Evolutionary conservation across 2,113 vertebrate genomes (phyloP).

Genomic region (Ctenodactylus gundi): DNA sequence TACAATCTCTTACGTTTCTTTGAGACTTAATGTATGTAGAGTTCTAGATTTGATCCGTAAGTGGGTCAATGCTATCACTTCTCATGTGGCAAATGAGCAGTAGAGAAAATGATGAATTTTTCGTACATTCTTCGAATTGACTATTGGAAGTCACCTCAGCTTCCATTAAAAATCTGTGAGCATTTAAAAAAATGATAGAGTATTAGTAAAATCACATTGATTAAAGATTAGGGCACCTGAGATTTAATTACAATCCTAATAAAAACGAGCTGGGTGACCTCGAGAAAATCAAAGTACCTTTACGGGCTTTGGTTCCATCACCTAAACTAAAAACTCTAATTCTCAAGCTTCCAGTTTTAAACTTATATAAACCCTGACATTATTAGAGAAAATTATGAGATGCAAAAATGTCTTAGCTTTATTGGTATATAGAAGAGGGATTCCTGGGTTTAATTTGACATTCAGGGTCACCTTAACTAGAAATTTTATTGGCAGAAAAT

Average conservation of each 20-base stretch:
- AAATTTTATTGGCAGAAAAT: neutral
- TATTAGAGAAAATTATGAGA: neutral
- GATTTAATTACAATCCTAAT: conserved; percentile 29
- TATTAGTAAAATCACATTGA: neutral
- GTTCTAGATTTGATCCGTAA: neutral
- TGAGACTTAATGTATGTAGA: neutral
- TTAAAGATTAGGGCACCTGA: neutral
- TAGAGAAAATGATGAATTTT: neutral
- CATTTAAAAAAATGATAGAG: neutral
- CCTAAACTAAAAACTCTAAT: conserved; percentile 1
- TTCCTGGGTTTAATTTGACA: neutral
- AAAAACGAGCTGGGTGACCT: neutral
- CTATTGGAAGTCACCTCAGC: neutral
- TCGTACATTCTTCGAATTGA: neutral
- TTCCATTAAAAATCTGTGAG: neutral
- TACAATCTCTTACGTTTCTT: neutral
- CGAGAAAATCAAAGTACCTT: conserved; percentile 21
- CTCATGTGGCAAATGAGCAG: neutral
- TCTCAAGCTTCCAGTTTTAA: neutral
- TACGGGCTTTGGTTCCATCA: neutral
- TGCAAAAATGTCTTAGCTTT: neutral
- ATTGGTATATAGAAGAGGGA: neutral
- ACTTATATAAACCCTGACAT: neutral
- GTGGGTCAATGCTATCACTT: neutral
- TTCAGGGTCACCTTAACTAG: neutral